Evolutionary conservation across 2,113 vertebrate species (phyloP).

Genomic region (Saimiri boliviensis): DNA sequence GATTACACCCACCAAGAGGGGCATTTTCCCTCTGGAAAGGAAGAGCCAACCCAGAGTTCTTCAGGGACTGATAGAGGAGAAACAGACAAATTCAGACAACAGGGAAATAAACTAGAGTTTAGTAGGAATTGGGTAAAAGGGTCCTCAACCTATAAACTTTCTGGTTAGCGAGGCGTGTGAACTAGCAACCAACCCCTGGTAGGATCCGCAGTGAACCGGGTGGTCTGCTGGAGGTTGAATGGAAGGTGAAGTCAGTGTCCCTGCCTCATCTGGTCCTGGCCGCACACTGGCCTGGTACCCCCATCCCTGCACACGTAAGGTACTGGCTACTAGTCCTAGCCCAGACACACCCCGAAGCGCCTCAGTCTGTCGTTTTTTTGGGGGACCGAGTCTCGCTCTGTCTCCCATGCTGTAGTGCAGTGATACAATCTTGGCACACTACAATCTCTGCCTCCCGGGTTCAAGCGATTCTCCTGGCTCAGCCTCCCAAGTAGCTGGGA

Average conservation of each 20-base stretch:
- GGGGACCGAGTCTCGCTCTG: too few species aligned
- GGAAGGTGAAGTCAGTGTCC: background rate
- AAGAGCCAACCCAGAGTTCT: background rate
- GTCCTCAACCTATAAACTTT: background rate
- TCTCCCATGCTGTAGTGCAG: too few species aligned
- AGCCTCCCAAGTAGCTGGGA: too few species aligned
- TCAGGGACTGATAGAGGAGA: background rate
- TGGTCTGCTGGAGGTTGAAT: background rate
- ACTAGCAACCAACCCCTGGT: too few species aligned
- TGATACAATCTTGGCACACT: too few species aligned
- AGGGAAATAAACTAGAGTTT: background rate
- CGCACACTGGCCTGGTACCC: too few species aligned
- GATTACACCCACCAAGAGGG: background rate
- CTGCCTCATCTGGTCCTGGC: rapidly evolving
- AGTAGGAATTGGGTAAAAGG: background rate
- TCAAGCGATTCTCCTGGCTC: too few species aligned
- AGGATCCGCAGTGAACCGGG: rapidly evolving
- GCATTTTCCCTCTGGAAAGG: background rate
- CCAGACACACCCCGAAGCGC: background rate
- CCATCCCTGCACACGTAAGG: too few species aligned
- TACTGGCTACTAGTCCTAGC: background rate
- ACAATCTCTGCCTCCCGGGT: too few species aligned
- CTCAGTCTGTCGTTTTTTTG: too few species aligned
- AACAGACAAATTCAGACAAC: background rate
- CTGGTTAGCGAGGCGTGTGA: background rate